Conservation (phyloP, 2,797 vertebrate genomes). For the Pseudotriccus pelzelni region DNA sequence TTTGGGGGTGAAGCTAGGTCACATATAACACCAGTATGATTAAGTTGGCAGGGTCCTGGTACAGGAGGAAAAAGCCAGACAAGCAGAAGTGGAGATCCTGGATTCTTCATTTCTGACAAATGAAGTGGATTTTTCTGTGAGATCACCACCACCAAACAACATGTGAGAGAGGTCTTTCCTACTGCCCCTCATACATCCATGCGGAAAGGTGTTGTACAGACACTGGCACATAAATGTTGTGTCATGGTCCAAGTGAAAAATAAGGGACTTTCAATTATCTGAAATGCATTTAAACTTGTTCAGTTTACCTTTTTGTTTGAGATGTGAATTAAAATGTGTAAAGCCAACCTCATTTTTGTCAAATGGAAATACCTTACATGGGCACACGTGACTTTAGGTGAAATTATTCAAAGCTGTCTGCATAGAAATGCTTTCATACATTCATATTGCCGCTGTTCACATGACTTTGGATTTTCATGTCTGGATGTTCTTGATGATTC, state of each 20-base stretch:
- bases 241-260: neutral
- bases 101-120: neutral
- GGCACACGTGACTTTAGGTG: neutral
- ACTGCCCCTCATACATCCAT: neutral
- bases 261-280: neutral
- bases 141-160: neutral
- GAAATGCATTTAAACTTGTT: neutral
- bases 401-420: conserved; percentile 1
- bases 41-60: neutral
- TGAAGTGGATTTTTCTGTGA: neutral
- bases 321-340: neutral
- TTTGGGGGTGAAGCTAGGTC: neutral
- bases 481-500: conserved; percentile 18
- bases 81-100: neutral
- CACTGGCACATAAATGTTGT: neutral
- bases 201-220: neutral
- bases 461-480: neutral
- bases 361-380: neutral
- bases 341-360: neutral
- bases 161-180: neutral
- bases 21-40: neutral
- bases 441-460: neutral
- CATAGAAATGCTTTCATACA: neutral
- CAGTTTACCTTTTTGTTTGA: neutral
- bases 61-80: neutral